A percentile compares a stretch with the other conserved stretches of the same genome.
These are phyloP conservation scores for Parazoanthus swiftii DNA, from an alignment of 92 coral and sea anemone genomes.

Conservation along the genomic window DNA sequence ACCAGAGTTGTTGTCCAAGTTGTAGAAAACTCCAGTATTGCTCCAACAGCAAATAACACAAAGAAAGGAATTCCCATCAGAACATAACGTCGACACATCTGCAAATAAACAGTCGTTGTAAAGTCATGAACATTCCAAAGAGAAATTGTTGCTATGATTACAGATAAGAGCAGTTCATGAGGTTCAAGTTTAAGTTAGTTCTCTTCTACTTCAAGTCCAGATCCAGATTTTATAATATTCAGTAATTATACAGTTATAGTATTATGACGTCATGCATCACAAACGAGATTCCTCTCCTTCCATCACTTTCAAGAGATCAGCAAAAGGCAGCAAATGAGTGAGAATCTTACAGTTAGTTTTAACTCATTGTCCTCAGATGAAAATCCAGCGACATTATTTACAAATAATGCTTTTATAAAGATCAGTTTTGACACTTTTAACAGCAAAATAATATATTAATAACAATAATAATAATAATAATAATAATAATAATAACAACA, in stretches of 20 bases:
- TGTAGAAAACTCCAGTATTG: slow-evolving; percentile 75
- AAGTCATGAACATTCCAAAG: too few species aligned
- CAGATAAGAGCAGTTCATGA: neutral
- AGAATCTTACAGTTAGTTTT: too few species aligned
- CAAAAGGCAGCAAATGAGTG: too few species aligned
- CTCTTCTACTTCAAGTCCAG: neutral
- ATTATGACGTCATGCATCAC: neutral
- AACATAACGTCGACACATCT: slow-evolving; percentile 78
- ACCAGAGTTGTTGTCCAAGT: slow-evolving; percentile 58
- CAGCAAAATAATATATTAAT: too few species aligned
- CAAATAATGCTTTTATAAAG: too few species aligned
- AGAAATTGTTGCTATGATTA: neutral
- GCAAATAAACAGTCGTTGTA: neutral
- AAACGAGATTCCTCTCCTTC: neutral
- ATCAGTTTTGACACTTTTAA: too few species aligned
- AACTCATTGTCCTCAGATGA: neutral
- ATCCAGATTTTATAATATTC: too few species aligned
- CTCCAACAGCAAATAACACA: slow-evolving; percentile 78
- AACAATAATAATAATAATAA: too few species aligned
- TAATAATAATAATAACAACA: too few species aligned
- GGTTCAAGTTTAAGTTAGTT: neutral
- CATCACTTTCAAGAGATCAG: too few species aligned
- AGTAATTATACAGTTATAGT: too few species aligned
- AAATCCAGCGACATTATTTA: too few species aligned
- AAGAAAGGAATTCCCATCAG: slow-evolving; percentile 82